Percentiles rank a stretch among this genome's conserved stretches.
Conservation (phyloP, 1,140 invertebrate genomes). For the Calycopis cecrops region DNA sequence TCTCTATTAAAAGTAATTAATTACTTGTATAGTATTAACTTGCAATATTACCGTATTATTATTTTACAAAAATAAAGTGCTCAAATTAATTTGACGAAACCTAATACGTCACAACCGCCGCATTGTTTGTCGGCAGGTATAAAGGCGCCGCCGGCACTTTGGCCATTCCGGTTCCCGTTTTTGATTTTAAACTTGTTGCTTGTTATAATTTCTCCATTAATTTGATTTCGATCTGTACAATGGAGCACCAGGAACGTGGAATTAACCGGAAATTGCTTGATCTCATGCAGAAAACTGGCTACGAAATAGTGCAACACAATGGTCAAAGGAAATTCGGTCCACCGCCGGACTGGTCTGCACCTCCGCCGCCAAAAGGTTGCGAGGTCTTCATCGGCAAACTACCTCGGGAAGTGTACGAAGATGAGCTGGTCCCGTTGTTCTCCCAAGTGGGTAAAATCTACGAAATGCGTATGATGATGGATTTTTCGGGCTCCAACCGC, state of each 20-base stretch:
- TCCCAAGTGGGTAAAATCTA: constrained; percentile 79
- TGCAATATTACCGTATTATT: too few species aligned
- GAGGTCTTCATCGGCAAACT: constrained; percentile 92
- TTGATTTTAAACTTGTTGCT: constrained; percentile 29
- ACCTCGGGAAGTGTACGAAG: constrained; percentile 86
- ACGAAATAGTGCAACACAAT: constrained; percentile 72
- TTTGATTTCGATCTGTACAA: constrained; percentile 16
- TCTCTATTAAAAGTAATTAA: background rate
- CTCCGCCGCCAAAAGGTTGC: constrained; percentile 76
- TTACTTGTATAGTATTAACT: too few species aligned
- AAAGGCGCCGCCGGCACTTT: constrained; percentile 56
- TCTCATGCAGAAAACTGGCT: constrained; percentile 52
- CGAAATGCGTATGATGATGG: constrained; percentile 84
- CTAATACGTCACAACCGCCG: constrained; percentile 47
- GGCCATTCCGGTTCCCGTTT: constrained; percentile 40
- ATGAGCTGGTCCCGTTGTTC: constrained; percentile 88
- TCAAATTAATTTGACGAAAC: background rate
- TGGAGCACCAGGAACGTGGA: background rate
- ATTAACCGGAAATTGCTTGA: constrained; percentile 47
- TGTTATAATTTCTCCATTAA: constrained; percentile 18
- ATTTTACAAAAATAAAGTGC: too few species aligned
- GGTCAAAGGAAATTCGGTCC: constrained; percentile 78
- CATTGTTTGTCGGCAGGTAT: constrained; percentile 58
- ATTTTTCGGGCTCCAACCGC: constrained; percentile 86
- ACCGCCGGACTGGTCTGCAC: constrained; percentile 69